Evolutionary conservation across 2,888 invertebrate genomes (phyloP), one percentile per base, ranked within the genome.

Genomic region (Drosophila monieri): DNA sequence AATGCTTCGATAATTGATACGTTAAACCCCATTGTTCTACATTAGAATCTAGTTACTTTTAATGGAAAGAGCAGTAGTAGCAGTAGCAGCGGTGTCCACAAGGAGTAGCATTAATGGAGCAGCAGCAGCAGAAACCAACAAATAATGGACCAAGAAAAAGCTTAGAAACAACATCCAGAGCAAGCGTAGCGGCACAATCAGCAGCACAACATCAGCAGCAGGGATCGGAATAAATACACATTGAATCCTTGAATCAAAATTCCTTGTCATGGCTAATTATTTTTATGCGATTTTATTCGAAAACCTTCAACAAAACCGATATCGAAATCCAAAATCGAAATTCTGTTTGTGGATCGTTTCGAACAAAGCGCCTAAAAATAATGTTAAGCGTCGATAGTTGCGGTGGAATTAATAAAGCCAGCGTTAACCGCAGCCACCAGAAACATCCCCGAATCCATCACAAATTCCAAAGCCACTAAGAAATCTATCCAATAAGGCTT

Each of bases 31-130:
- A 23, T 78, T 81, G 79, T 84, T 81, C 84, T 81, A 81, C 81
- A 84, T 84, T 81, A 81, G 78, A 81, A 84, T 81, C 74, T 76
- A 84, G 76, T 78, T 80, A 83, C 59, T 58, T 78, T 71, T 72
- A 68, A 75, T 66, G 74, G 72, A 56, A 71, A 61, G 62, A 69
- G 44, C 30, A 56, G 21, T 14, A 55, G 37, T 12, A 56, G 35
- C 21, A 54, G 27, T 21, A 59, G 18, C 23, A 56, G 30, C 30
- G 30, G 58, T 21, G 58, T 53, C 15, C 44, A 56, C 30, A 27
- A 56, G 37, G 35, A 56, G 25, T 25, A 64, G 30, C 52, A 51
- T 25, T 12, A 46, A 30, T 46, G 47, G 15, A 51, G 23, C 41
- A 12, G 39, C 32, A 18, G 15, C 35, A 15, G 10, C 35, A 21